Percentiles rank a stretch among this genome's conserved stretches.
These are phyloP conservation scores for Whitmania pigra DNA, from an alignment of 1,140 invertebrate genomes.

Conservation along the genomic window DNA sequence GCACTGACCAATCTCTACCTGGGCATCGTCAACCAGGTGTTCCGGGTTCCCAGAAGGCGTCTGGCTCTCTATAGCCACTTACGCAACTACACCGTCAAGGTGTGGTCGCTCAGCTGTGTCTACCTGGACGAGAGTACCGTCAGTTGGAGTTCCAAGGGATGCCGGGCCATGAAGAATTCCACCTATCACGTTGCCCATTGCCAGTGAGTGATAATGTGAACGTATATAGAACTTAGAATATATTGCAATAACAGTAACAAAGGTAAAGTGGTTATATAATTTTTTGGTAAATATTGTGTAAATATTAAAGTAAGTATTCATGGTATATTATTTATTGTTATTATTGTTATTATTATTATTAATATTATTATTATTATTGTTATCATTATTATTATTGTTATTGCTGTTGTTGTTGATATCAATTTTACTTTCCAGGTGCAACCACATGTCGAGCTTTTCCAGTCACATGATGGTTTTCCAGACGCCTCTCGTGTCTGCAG, in stretches of 20 bases:
- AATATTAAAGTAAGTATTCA: too few species aligned
- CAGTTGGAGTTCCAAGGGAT: neutral
- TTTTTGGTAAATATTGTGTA: too few species aligned
- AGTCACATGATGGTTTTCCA: neutral
- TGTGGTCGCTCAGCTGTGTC: neutral
- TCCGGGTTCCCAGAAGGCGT: too few species aligned
- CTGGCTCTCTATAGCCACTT: neutral
- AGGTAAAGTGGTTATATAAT: neutral
- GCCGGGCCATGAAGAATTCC: neutral
- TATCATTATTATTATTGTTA: too few species aligned
- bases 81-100: constrained; percentile 1
- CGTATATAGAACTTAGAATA: neutral
- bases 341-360: too few species aligned
- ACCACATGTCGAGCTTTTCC: neutral
- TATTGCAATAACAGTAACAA: neutral
- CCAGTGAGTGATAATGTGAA: neutral
- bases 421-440: neutral
- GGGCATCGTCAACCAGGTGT: too few species aligned
- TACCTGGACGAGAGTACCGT: neutral
- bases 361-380: too few species aligned
- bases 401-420: too few species aligned
- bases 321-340: too few species aligned
- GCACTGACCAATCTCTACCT: too few species aligned
- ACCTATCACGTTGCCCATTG: neutral
- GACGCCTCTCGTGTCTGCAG: too few species aligned